phyloP scores from a whole-genome alignment of 2,113 vertebrate species.

The Psammodynastes pulverulentus region DNA sequence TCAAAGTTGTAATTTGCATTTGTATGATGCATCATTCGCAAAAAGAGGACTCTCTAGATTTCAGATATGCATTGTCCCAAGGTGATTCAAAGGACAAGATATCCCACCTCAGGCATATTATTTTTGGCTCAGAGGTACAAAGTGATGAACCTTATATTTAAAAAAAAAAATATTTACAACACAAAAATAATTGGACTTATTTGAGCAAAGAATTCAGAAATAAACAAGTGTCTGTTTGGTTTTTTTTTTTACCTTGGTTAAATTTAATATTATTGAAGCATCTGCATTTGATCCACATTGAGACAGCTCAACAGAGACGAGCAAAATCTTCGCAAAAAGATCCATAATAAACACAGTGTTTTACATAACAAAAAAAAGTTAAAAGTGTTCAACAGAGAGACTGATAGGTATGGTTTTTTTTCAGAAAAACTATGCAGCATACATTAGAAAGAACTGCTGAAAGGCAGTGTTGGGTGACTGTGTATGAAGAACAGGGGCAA shows the following conservation, averaged over 20 bases:
- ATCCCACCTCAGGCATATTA: conserved; percentile 15
- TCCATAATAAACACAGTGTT: conserved; percentile 24
- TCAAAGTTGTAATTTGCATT: conserved; percentile 42
- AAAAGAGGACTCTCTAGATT: conserved; percentile 30
- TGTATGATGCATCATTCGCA: conserved; percentile 12
- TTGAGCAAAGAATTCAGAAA: conserved; percentile 34
- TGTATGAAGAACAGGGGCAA: background rate
- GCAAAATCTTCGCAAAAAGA: conserved; percentile 3
- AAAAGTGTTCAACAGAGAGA: background rate
- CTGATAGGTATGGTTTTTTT: background rate
- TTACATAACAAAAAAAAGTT: conserved; percentile 31
- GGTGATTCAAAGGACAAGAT: background rate
- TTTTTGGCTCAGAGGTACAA: conserved; percentile 12
- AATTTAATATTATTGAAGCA: conserved; percentile 33
- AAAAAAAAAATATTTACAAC: conserved; percentile 20
- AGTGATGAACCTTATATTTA: background rate
- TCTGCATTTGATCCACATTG: conserved; percentile 1
- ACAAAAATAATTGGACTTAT: conserved; percentile 25
- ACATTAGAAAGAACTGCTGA: conserved; percentile 2
- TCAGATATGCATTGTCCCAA: conserved; percentile 31
- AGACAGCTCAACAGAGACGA: conserved; percentile 21
- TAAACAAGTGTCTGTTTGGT: background rate
- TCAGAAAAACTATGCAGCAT: conserved; percentile 13
- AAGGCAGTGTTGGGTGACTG: background rate
- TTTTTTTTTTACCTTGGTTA: conserved; percentile 1